Evolutionary conservation across 2,888 invertebrate genomes (phyloP).

Genomic region (Scelioninae gen. 1): DNA sequence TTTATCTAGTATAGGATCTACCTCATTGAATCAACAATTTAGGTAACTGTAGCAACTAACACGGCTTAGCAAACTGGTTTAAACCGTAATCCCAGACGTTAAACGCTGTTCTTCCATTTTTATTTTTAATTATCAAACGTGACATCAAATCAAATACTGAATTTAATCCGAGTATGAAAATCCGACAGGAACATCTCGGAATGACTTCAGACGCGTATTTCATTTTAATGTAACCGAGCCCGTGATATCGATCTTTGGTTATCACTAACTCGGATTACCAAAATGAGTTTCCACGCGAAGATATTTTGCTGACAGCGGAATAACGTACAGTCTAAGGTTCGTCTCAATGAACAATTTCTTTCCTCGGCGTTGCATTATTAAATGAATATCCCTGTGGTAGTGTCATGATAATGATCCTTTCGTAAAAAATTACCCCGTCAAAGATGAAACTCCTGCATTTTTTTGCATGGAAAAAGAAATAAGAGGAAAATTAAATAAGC

Average conservation of each 20-base stretch:
- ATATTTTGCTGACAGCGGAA: slow-evolving; percentile 51
- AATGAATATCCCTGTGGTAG: slow-evolving; percentile 30
- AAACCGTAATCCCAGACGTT: not conserved
- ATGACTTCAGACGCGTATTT: slow-evolving; percentile 7
- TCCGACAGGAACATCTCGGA: not conserved
- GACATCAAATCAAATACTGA: not conserved
- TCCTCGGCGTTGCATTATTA: slow-evolving; percentile 44
- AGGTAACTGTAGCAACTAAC: slow-evolving; percentile 3
- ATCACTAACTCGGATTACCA: slow-evolving; percentile 27
- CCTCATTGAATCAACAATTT: slow-evolving; percentile 29
- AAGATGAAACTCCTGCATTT: slow-evolving; percentile 11
- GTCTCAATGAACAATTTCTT: slow-evolving; percentile 43
- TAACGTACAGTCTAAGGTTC: slow-evolving; percentile 17
- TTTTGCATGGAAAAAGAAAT: not conserved
- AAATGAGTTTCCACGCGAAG: slow-evolving; percentile 18
- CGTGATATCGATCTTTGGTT: slow-evolving; percentile 36
- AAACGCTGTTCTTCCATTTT: not conserved
- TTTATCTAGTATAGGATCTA: slow-evolving; percentile 13
- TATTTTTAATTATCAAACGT: not conserved
- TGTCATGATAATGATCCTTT: slow-evolving; percentile 50
- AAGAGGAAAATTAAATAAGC: not conserved
- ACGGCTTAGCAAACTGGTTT: slow-evolving; percentile 2
- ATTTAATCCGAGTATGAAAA: not conserved
- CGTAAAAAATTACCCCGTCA: slow-evolving; percentile 45
- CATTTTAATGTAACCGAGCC: not conserved